phyloP scores from a whole-genome alignment of 2,888 invertebrate genomes.

The Ephialtes manifestator region DNA sequence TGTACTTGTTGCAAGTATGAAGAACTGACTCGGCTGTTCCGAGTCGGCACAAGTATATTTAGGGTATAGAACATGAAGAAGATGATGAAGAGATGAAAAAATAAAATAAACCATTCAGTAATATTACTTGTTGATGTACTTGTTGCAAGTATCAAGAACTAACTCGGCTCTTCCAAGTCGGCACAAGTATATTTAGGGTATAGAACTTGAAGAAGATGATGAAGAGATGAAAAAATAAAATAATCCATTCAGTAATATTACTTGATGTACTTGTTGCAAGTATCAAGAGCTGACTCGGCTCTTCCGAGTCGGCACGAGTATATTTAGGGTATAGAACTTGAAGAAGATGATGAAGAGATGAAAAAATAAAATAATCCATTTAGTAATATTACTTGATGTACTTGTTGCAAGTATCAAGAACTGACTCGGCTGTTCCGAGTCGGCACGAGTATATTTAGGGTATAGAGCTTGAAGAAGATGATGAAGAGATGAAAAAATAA shows the following conservation, averaged over 20 bases:
- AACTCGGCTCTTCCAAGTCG: not conserved
- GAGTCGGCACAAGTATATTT: not conserved
- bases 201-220: slow-evolving; percentile 7
- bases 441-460: not conserved
- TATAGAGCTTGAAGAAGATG: slow-evolving; percentile 14
- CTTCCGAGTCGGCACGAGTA: not conserved
- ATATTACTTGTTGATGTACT: slow-evolving; percentile 41
- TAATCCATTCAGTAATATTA: not conserved
- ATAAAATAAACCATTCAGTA: not conserved
- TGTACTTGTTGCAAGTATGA: slow-evolving; percentile 65
- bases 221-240: not conserved
- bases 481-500: not conserved
- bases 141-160: slow-evolving; percentile 54
- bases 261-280: slow-evolving; percentile 62
- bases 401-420: slow-evolving; percentile 62
- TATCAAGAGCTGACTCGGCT: slow-evolving; percentile 14
- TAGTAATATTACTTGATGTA: no score
- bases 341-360: not conserved
- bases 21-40: not conserved
- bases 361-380: no score
- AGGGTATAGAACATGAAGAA: slow-evolving; percentile 4
- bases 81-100: not conserved
- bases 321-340: slow-evolving; percentile 3
- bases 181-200: not conserved
- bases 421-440: not conserved